Evolutionary conservation across 1,140 invertebrate genomes (phyloP).

Genomic region (Oryctes rhinoceros): DNA sequence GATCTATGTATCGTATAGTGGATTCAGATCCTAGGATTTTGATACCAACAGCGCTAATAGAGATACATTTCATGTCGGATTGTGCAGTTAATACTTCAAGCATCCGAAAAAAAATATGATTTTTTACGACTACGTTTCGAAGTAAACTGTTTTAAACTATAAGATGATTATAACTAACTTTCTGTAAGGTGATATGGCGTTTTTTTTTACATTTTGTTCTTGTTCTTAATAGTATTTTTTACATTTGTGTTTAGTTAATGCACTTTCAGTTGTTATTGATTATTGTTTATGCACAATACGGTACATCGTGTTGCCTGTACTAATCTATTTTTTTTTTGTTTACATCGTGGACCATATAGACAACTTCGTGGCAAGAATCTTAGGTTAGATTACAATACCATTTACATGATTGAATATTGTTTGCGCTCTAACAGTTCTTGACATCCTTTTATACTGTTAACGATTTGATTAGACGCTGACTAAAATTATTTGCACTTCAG

Average conservation of each 20-base stretch:
- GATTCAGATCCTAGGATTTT: too few species aligned
- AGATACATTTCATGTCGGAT: too few species aligned
- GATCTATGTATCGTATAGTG: too few species aligned
- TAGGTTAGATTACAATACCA: conserved; percentile 70
- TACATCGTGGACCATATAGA: conserved; percentile 72
- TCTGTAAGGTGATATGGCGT: conserved; percentile 30
- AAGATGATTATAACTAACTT: background rate
- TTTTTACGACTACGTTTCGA: background rate
- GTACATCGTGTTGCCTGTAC: conserved; percentile 40
- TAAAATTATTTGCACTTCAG: too few species aligned
- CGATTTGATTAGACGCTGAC: background rate
- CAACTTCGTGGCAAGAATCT: conserved; percentile 82
- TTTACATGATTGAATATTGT: conserved; percentile 56
- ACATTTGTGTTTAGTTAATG: conserved; percentile 28
- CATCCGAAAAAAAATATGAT: background rate
- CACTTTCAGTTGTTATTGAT: conserved; percentile 38
- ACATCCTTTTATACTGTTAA: conserved; percentile 23
- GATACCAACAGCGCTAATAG: too few species aligned
- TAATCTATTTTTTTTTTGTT: conserved; percentile 58
- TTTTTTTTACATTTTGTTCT: conserved; percentile 40
- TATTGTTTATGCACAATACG: conserved; percentile 41
- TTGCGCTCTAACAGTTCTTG: conserved; percentile 44
- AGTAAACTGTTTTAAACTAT: background rate
- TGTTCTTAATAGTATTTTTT: conserved; percentile 14
- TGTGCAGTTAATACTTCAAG: too few species aligned